phyloP scores from a whole-genome alignment of 2,113 vertebrate genomes.

The mouse (Mus musculus) region DNA sequence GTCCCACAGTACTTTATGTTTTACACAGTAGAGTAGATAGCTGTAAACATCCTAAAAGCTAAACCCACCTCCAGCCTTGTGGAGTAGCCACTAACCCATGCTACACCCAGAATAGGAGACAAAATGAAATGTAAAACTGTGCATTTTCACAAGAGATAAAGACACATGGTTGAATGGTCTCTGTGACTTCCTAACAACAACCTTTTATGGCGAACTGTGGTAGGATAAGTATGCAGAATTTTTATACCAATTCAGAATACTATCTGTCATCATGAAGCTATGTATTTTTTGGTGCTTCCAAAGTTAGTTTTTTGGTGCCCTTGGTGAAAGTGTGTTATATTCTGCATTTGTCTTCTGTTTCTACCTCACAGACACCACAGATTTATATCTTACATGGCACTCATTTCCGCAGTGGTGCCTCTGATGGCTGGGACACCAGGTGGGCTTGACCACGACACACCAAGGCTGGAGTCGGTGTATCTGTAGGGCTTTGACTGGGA shows the following conservation, averaged over 20 bases:
- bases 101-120: background rate
- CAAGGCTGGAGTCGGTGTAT: background rate
- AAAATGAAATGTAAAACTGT: background rate
- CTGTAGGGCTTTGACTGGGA: too few relatives aligned
- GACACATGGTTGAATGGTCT: background rate
- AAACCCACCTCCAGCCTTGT: background rate
- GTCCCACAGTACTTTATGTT: background rate
- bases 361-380: background rate
- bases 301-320: background rate
- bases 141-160: background rate
- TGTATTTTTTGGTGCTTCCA: background rate
- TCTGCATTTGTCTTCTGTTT: background rate
- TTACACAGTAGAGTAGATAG: background rate
- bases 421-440: background rate
- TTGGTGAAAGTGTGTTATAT: background rate
- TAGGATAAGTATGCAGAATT: background rate
- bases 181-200: background rate
- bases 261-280: background rate
- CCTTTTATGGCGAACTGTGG: background rate
- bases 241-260: background rate
- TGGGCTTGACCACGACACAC: background rate
- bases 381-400: too few relatives aligned
- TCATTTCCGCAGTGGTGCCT: rapidly evolving
- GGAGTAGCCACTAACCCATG: background rate
- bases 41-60: background rate